Conservation (phyloP, 1,140 invertebrate genomes). For the Ostrea edulis region DNA sequence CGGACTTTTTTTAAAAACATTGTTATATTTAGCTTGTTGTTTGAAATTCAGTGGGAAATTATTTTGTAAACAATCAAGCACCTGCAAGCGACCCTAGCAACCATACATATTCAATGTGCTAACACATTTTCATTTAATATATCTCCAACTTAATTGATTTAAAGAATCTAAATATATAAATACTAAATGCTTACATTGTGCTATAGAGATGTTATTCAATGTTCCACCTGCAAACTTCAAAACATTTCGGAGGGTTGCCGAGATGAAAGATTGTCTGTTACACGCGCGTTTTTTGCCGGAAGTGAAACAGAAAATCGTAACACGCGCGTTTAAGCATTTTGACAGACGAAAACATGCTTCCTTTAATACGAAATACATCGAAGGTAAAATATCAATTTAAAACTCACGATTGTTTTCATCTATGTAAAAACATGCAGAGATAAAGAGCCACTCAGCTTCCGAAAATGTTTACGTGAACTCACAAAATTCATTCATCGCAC, state of each 20-base stretch:
- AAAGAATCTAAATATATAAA: neutral
- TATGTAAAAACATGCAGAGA: no score
- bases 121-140: neutral
- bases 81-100: constrained; percentile 23
- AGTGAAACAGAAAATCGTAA: constrained; percentile 10
- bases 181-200: neutral
- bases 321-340: constrained; percentile 1
- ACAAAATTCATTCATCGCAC: no score
- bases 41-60: neutral
- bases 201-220: neutral
- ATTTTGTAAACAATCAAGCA: neutral
- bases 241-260: constrained; percentile 24
- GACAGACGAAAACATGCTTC: constrained; percentile 32
- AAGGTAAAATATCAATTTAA: neutral
- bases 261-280: neutral
- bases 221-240: neutral
- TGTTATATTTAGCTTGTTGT: no score
- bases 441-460: no score
- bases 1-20: no score
- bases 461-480: no score
- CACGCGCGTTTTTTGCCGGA: constrained; percentile 12
- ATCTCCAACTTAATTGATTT: neutral
- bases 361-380: neutral
- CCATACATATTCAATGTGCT: constrained; percentile 15
- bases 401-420: no score